These are phyloP conservation scores for Myotis myotis DNA, from an alignment of 2,797 vertebrate genomes.

Conservation along the genomic window DNA sequence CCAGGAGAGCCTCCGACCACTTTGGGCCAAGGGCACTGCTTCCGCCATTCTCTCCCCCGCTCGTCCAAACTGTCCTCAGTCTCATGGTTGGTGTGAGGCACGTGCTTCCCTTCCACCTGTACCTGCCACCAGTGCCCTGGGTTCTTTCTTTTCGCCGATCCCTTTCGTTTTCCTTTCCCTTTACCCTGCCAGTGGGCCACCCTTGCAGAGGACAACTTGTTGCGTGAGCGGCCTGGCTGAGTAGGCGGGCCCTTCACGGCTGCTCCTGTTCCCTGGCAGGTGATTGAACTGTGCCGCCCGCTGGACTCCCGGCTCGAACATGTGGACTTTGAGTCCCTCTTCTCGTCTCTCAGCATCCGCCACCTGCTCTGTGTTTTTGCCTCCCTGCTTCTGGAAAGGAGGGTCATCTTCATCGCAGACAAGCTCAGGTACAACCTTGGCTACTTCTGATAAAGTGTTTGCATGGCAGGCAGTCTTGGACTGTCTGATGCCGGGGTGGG, in stretches of 20 bases:
- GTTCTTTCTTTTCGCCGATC: background rate
- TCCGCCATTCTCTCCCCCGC: background rate
- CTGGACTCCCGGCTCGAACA: conserved; percentile 97
- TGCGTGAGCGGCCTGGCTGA: background rate
- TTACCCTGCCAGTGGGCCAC: background rate
- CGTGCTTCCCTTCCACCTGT: background rate
- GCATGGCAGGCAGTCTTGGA: rapidly evolving
- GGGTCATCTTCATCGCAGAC: conserved; percentile 97
- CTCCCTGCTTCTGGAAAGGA: conserved; percentile 95
- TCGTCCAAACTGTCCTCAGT: background rate
- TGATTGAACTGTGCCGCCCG: conserved; percentile 95
- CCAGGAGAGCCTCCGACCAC: background rate
- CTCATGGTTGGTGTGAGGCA: background rate
- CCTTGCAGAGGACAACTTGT: background rate
- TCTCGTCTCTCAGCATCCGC: conserved; percentile 93
- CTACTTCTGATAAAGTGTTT: background rate
- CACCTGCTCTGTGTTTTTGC: conserved; percentile 96
- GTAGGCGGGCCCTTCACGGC: background rate
- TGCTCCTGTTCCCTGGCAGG: conserved; percentile 80
- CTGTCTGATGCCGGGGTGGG: too few relatives aligned
- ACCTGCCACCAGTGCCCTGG: background rate
- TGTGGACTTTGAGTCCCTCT: conserved; percentile 97
- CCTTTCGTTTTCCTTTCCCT: background rate
- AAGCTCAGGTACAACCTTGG: conserved; percentile 91
- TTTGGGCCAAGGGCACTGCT: background rate